A percentile compares a stretch with the other conserved stretches of the same genome.
Evolutionary conservation across 2,113 vertebrate species (phyloP).

Genomic region (Empidonax traillii): DNA sequence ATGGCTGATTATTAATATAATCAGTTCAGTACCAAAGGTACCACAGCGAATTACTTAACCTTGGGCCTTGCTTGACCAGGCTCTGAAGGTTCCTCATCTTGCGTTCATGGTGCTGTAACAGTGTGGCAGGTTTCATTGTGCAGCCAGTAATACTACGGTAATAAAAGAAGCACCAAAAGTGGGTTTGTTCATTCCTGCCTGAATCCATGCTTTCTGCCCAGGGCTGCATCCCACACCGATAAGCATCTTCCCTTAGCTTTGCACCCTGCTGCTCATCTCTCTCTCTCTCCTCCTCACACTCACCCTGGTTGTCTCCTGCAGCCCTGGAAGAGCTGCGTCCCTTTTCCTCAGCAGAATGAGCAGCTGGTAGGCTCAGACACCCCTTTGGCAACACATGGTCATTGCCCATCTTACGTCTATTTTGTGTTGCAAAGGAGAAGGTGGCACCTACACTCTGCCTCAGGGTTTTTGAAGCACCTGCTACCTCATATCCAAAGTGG

Average conservation of each 20-base stretch:
- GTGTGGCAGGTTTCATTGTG: not conserved
- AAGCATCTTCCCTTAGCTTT: not conserved
- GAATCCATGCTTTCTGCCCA: not conserved
- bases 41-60: not conserved
- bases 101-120: not conserved
- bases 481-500: fast-evolving
- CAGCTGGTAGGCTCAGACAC: not conserved
- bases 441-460: not conserved
- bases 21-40: not conserved
- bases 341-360: not conserved
- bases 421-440: fast-evolving
- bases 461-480: not conserved
- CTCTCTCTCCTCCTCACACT: not conserved
- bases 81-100: not conserved
- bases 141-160: not conserved
- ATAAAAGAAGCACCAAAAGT: not conserved
- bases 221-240: not conserved
- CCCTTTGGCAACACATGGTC: not conserved
- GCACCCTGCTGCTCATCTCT: not conserved
- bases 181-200: not conserved
- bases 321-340: not conserved
- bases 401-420: fast-evolving
- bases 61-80: not conserved
- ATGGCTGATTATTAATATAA: not conserved
- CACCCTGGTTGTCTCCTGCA: not conserved